Conservation (phyloP, 2,113 vertebrate species). For the Dipodomys merriami region DNA sequence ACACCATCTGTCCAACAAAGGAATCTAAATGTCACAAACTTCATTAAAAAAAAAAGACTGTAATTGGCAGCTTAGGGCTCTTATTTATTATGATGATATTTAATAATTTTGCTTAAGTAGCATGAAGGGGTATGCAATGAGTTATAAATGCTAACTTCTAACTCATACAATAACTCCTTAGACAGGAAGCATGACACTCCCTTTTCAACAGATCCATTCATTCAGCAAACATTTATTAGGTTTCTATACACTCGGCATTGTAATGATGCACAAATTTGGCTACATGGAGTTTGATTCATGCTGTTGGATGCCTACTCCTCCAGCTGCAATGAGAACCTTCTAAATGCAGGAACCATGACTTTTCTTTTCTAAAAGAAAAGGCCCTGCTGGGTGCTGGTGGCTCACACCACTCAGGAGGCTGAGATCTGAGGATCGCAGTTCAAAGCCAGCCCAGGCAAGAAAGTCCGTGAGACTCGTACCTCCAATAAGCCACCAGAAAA, state of each 20-base stretch:
- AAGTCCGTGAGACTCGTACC: no score
- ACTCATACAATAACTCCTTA: constrained; percentile 25
- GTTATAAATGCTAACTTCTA: constrained; percentile 45
- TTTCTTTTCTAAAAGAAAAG: neutral
- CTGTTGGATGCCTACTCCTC: neutral
- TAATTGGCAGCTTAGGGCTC: constrained; percentile 54
- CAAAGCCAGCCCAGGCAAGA: no score
- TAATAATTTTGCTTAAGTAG: constrained; percentile 59
- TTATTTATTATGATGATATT: constrained; percentile 61
- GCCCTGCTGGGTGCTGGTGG: neutral
- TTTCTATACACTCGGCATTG: constrained; percentile 1
- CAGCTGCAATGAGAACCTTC: neutral
- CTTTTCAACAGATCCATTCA: constrained; percentile 47
- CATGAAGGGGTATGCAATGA: constrained; percentile 12
- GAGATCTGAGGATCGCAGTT: no score
- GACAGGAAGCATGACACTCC: neutral
- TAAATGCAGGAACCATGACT: neutral
- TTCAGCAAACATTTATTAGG: constrained; percentile 38
- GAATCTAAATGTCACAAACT: constrained; percentile 75
- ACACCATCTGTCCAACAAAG: constrained; percentile 74
- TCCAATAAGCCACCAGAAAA: no score
- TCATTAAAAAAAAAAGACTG: constrained; percentile 29
- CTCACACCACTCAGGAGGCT: no score
- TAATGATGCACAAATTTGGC: constrained; percentile 44
- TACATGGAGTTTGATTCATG: neutral